Evolutionary conservation across 1,140 invertebrate species (phyloP).

Genomic region (Lordiphosa clarofinis): DNA sequence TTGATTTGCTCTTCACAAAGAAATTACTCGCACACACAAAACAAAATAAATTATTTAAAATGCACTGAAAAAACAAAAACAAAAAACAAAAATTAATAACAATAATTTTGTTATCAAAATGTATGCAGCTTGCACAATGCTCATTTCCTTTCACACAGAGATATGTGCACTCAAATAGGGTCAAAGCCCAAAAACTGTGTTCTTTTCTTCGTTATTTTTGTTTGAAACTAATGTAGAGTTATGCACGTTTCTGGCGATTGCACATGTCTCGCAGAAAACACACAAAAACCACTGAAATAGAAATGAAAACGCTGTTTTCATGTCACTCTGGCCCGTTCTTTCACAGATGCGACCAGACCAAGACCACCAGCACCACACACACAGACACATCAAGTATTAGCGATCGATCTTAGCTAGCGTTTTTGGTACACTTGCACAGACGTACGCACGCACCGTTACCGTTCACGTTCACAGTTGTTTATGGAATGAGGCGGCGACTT

Average conservation of each 20-base stretch:
- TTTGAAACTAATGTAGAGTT: no score
- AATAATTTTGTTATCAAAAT: neutral
- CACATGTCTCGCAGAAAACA: no score
- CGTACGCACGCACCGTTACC: slow-evolving; percentile 58
- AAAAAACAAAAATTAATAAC: slow-evolving; percentile 20
- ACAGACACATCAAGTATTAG: no score
- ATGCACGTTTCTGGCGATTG: no score
- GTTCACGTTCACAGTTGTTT: slow-evolving; percentile 73
- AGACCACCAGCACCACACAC: no score
- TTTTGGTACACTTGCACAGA: neutral
- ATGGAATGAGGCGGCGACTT: slow-evolving; percentile 50
- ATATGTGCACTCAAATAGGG: neutral
- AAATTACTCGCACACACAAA: slow-evolving; percentile 8
- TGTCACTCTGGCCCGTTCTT: neutral
- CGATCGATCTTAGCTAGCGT: neutral
- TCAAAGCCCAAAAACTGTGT: no score
- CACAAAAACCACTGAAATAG: slow-evolving; percentile 28
- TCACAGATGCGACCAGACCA: neutral
- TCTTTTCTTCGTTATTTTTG: no score
- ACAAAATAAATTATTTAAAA: slow-evolving; percentile 2
- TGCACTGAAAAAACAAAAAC: slow-evolving; percentile 20
- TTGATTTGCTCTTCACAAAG: slow-evolving; percentile 18
- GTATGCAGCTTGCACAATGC: neutral
- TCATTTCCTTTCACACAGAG: slow-evolving; percentile 14
- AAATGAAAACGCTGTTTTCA: slow-evolving; percentile 19